These are phyloP conservation scores for Psix sp. DNA, from an alignment of 1,140 invertebrate species.

Conservation along the genomic window DNA sequence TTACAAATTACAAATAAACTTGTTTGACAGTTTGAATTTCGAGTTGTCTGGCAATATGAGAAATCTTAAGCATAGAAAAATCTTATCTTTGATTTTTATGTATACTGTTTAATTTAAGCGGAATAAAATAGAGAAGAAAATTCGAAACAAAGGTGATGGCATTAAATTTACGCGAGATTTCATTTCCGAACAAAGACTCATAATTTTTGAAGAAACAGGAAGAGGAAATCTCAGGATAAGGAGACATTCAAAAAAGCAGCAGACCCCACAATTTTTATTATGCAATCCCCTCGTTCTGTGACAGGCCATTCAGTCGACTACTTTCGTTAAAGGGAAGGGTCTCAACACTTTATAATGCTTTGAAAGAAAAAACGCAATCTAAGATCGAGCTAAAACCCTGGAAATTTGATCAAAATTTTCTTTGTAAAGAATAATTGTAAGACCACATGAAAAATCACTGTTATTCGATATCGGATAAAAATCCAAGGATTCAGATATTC, in stretches of 20 bases:
- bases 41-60: background rate
- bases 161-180: too few species aligned
- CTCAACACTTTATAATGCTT: slow-evolving; percentile 29
- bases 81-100: too few species aligned
- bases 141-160: too few species aligned
- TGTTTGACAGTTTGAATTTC: slow-evolving; percentile 29
- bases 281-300: slow-evolving; percentile 14
- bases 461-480: too few species aligned
- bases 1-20: slow-evolving; percentile 52
- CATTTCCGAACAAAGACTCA: too few species aligned
- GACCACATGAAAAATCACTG: too few species aligned
- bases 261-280: slow-evolving; percentile 13
- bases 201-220: background rate
- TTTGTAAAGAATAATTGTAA: too few species aligned
- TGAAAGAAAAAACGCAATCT: slow-evolving; percentile 41
- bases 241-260: slow-evolving; percentile 1
- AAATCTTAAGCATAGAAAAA: too few species aligned
- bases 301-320: slow-evolving; percentile 22
- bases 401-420: too few species aligned
- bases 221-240: slow-evolving; percentile 9
- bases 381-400: slow-evolving; percentile 25
- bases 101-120: too few species aligned
- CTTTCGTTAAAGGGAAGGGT: slow-evolving; percentile 42
- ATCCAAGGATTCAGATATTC: too few species aligned
- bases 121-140: too few species aligned